Conservation (phyloP, 2,888 invertebrate genomes). For the Neria commutata region DNA sequence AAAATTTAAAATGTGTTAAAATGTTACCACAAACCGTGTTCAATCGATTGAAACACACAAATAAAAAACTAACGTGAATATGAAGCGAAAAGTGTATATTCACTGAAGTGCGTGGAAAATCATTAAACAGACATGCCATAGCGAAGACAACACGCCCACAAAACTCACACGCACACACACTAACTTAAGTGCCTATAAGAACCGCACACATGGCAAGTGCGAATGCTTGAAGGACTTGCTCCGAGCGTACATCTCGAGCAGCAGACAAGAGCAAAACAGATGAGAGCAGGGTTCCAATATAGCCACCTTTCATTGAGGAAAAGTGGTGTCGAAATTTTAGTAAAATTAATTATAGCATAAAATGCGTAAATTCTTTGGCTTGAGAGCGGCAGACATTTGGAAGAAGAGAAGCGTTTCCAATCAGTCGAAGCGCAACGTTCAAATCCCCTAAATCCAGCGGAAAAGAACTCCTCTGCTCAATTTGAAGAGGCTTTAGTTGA, state of each 20-base stretch:
- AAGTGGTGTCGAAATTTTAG: slow-evolving; percentile 46
- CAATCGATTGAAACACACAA: slow-evolving; percentile 35
- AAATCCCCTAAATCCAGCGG: no score
- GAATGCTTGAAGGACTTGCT: no score
- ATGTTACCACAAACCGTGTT: slow-evolving; percentile 53
- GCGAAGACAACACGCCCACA: slow-evolving; percentile 34
- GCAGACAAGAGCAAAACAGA: slow-evolving; percentile 25
- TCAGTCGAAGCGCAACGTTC: background rate
- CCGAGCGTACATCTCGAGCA: no score
- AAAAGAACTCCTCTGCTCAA: no score
- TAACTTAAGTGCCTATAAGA: slow-evolving; percentile 36
- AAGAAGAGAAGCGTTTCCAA: background rate
- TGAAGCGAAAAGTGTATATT: background rate
- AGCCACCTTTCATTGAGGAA: background rate
- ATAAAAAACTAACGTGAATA: background rate
- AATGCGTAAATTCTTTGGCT: slow-evolving; percentile 29
- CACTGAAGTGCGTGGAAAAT: slow-evolving; percentile 48
- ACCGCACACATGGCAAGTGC: slow-evolving; percentile 44
- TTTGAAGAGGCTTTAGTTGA: no score
- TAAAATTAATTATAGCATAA: slow-evolving; percentile 52
- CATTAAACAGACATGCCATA: slow-evolving; percentile 43
- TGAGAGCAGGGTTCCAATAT: slow-evolving; percentile 28
- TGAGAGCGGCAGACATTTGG: slow-evolving; percentile 7
- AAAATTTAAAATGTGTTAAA: slow-evolving; percentile 43
- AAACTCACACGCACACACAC: slow-evolving; percentile 12